These are phyloP conservation scores for Periparus ater DNA, from an alignment of 2,797 vertebrate genomes.

Conservation along the genomic window DNA sequence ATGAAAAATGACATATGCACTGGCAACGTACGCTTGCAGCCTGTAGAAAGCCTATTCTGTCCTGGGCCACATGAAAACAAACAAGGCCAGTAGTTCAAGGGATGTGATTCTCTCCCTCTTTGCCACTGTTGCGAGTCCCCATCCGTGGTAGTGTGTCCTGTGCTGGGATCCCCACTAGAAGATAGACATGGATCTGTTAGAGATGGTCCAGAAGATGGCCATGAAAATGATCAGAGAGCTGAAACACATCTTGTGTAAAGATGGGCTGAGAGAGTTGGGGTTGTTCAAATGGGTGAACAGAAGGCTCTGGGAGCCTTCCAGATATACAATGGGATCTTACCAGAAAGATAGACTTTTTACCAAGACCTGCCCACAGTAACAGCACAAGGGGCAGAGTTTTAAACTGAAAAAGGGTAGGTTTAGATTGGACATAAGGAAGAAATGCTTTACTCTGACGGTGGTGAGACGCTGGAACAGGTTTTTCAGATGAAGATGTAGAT, in stretches of 20 bases:
- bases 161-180: background rate
- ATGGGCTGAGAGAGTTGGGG: background rate
- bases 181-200: background rate
- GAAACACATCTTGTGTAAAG: background rate
- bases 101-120: background rate
- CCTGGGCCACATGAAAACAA: background rate
- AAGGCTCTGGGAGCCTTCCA: background rate
- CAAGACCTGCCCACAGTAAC: background rate
- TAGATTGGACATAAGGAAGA: background rate
- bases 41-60: background rate
- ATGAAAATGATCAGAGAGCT: background rate
- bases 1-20: background rate
- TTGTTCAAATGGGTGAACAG: background rate
- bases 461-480: background rate
- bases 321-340: background rate
- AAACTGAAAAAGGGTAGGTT: background rate
- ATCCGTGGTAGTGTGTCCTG: background rate
- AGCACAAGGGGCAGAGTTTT: background rate
- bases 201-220: background rate
- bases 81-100: background rate
- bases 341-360: background rate
- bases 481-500: background rate
- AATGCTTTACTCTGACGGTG: background rate
- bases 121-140: background rate
- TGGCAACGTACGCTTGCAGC: background rate